Percentiles rank a stretch among this genome's conserved stretches.
Evolutionary conservation across 1,140 invertebrate species (phyloP).

Genomic region (Calosoma granatense): DNA sequence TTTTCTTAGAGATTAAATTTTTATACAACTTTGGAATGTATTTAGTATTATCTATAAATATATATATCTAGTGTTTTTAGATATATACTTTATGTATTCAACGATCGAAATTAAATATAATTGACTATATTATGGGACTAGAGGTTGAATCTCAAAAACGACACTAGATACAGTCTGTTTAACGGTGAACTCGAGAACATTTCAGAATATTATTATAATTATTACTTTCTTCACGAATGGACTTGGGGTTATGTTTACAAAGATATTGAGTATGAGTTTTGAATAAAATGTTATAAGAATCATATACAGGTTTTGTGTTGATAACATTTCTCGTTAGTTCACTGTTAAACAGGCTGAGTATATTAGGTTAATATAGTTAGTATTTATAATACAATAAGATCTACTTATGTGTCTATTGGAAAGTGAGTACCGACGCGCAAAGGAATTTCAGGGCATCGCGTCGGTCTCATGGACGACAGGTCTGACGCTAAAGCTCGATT

Average conservation of each 20-base stretch:
- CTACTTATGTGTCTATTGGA: neutral
- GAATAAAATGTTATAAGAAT: too few relatives aligned
- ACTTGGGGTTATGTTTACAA: too few relatives aligned
- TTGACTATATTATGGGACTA: conserved; percentile 32
- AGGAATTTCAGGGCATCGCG: neutral
- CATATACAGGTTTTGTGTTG: too few relatives aligned
- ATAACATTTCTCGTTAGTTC: too few relatives aligned
- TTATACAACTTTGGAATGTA: conserved; percentile 16
- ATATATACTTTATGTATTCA: conserved; percentile 17
- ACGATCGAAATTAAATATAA: conserved; percentile 21
- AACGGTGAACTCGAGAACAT: too few relatives aligned
- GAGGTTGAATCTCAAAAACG: conserved; percentile 13
- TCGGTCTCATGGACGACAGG: neutral
- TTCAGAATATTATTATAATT: too few relatives aligned
- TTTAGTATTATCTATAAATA: conserved; percentile 14
- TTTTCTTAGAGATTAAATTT: neutral
- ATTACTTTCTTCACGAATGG: too few relatives aligned
- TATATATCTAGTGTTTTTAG: too few relatives aligned
- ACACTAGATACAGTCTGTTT: too few relatives aligned
- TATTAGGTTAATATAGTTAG: too few relatives aligned
- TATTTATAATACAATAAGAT: neutral
- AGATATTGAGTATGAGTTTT: too few relatives aligned
- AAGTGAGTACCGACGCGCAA: neutral
- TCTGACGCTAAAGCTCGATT: neutral
- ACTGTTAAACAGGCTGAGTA: too few relatives aligned